Base-by-base conservation (phyloP, 1,140 invertebrate genomes). In the Zaprionus africanus region DNA sequence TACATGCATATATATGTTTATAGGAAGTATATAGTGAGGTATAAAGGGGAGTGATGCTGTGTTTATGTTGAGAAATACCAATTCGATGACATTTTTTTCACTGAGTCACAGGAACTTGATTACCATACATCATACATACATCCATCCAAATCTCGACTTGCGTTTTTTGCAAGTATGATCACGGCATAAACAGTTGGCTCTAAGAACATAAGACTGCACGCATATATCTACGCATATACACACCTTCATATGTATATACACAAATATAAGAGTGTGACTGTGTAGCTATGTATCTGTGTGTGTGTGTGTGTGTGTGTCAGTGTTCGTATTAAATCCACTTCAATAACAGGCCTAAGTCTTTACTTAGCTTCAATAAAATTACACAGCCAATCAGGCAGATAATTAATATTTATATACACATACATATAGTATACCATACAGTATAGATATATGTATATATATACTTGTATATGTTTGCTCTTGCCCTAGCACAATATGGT, bases 311-410 rank as follows among this genome's bases (percentile, higher is more conserved):
- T 51, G 9, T 22, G 17, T 22, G 46, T 51, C 0, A 17, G 9
- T 61, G 31, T 64, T 26, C 12, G 38, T 58, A 62, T 58, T 24
- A 70, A 62, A 70, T 70, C 31, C 66, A 75, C 66, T 51, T 63
- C 72, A 38, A 62, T 70, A 70, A 75, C 72, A 75, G 66, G 58
- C 66, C 65, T 70, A 56, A 75, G 59, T 70, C 41, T 70, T 70
- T 70, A 34, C 72, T 75, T 70, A 63, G 53, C 72, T 57, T 75
- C 72, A 70, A 75, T 62, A 69, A 75, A 70, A 75, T 75, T 75
- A 75, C 72, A 75, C 72, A 75, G 72, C 72, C 72, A 75, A 53
- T 75, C 69, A 63, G 72, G 72, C 72, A 75, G 72, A 75, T 70
- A 69, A 69, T 75, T 58, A 57, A 69, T 68, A 65, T 46, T 38